Conservation (phyloP, 2,888 invertebrate genomes). For the Campopleginae sp. region DNA sequence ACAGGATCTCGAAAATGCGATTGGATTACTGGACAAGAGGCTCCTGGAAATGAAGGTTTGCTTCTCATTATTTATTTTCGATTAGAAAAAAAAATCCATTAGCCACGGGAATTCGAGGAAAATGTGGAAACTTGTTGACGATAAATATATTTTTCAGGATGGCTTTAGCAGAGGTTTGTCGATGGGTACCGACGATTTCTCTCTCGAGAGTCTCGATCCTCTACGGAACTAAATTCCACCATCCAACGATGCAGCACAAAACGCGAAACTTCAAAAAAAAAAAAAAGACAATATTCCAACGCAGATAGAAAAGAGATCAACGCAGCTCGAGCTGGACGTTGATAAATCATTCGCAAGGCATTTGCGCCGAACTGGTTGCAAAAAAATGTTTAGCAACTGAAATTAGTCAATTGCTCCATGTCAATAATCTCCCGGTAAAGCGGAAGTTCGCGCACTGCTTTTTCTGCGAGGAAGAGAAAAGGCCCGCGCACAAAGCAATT, state of each 20-base stretch:
- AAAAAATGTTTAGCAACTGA: slow-evolving; percentile 76
- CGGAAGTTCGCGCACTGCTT: slow-evolving; percentile 11
- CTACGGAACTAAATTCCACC: slow-evolving; percentile 88
- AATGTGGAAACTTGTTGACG: background rate
- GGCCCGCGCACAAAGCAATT: background rate
- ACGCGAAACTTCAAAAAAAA: slow-evolving; percentile 47
- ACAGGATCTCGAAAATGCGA: slow-evolving; percentile 89
- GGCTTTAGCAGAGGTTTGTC: slow-evolving; percentile 95
- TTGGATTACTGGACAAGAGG: slow-evolving; percentile 92
- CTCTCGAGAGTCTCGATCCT: slow-evolving; percentile 96
- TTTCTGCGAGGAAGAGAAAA: slow-evolving; percentile 18
- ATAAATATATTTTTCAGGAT: slow-evolving; percentile 87
- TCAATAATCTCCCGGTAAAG: slow-evolving; percentile 46
- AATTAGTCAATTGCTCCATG: slow-evolving; percentile 81
- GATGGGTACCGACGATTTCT: slow-evolving; percentile 97
- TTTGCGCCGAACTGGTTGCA: slow-evolving; percentile 58
- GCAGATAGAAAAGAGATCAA: slow-evolving; percentile 29
- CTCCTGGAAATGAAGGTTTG: slow-evolving; percentile 94
- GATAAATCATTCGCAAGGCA: slow-evolving; percentile 47
- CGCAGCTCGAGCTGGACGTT: slow-evolving; percentile 46
- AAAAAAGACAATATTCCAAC: slow-evolving; percentile 35
- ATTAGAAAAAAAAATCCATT: background rate
- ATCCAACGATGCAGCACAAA: slow-evolving; percentile 25
- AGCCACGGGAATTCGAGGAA: background rate
- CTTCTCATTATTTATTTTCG: slow-evolving; percentile 6